phyloP scores from a whole-genome alignment of 2,888 invertebrate species.

The Eristalis arbustorum region DNA sequence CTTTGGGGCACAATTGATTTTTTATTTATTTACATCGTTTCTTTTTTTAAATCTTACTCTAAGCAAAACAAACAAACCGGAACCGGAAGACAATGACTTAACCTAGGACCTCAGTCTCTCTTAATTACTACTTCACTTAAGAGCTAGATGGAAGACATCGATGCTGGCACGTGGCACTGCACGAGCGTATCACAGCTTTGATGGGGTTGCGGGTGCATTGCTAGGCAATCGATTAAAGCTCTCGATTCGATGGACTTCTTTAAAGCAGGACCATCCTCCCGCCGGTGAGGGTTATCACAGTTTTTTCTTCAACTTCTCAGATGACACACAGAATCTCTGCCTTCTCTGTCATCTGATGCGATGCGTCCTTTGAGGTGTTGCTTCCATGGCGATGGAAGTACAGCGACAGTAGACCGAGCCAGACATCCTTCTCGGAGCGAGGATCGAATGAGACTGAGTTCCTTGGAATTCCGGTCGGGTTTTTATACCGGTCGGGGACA shows the following conservation, averaged over 20 bases:
- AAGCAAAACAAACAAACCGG: conserved; percentile 59
- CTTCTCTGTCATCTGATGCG: background rate
- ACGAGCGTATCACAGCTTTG: conserved; percentile 26
- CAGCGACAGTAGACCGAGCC: background rate
- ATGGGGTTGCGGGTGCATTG: background rate
- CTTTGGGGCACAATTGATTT: background rate
- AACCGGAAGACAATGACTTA: conserved; percentile 52
- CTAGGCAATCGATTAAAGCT: conserved; percentile 49
- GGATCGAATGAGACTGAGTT: conserved; percentile 38
- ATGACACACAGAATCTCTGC: no score
- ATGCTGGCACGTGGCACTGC: background rate
- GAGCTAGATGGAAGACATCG: conserved; percentile 44
- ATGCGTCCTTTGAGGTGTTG: background rate
- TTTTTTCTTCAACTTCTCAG: background rate
- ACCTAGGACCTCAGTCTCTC: background rate
- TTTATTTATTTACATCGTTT: conserved; percentile 14
- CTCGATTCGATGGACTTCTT: conserved; percentile 13
- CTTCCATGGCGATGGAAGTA: background rate
- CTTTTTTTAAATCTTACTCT: background rate
- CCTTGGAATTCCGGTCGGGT: conserved; percentile 4
- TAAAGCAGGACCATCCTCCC: conserved; percentile 32
- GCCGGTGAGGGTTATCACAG: conserved; percentile 7
- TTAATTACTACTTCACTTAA: background rate
- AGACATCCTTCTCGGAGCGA: background rate
- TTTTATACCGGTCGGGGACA: conserved; percentile 35